Evolutionary conservation across 2,797 vertebrate genomes (phyloP).

Genomic region (Triplophysa bombifrons): DNA sequence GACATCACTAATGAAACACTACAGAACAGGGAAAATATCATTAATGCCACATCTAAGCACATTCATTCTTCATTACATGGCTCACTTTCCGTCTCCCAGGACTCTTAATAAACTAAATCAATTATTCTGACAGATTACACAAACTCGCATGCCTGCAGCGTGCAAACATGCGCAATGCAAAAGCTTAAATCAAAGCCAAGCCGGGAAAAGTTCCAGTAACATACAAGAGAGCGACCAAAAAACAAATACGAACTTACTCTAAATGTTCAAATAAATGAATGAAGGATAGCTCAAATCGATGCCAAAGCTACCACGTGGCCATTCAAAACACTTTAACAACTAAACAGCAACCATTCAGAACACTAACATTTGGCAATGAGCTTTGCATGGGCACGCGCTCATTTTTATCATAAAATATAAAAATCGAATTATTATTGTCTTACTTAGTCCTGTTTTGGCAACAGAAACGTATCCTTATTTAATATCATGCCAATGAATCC

Average conservation of each 20-base stretch:
- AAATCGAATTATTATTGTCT: background rate
- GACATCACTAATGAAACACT: slow-evolving; percentile 64
- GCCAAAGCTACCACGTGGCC: background rate
- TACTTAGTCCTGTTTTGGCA: background rate
- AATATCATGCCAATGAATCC: background rate
- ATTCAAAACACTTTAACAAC: background rate
- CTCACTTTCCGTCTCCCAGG: slow-evolving; percentile 48
- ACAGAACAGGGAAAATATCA: slow-evolving; percentile 60
- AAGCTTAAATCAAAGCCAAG: slow-evolving; percentile 39
- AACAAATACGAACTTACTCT: background rate
- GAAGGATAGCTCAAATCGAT: background rate
- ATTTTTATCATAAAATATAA: background rate
- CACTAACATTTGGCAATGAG: background rate
- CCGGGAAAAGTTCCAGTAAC: slow-evolving; percentile 39
- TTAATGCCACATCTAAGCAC: slow-evolving; percentile 45
- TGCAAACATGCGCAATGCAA: slow-evolving; percentile 9
- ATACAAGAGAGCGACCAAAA: background rate
- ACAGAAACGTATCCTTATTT: background rate
- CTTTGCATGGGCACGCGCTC: background rate
- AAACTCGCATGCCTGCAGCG: slow-evolving; percentile 32
- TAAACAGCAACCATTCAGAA: background rate
- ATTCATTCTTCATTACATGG: slow-evolving; percentile 56
- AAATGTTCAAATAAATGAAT: background rate
- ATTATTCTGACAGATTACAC: slow-evolving; percentile 63
- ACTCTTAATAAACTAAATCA: slow-evolving; percentile 65